A percentile compares a stretch with the other conserved stretches of the same genome.
Conservation (phyloP, 2,113 vertebrate species). For the Rhinoptilus africanus region DNA sequence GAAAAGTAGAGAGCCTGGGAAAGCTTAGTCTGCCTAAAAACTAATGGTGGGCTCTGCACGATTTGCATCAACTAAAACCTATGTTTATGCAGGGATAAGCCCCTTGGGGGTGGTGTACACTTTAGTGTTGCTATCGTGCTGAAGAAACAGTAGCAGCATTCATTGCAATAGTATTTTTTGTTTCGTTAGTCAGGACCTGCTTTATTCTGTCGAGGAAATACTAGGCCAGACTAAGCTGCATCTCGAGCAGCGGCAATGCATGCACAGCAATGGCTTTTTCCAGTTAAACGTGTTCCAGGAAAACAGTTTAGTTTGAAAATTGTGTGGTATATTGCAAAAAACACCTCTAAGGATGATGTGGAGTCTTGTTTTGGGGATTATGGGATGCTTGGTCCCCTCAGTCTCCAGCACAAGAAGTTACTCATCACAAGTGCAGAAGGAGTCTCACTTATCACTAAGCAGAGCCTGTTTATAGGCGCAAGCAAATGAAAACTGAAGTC, state of each 20-base stretch:
- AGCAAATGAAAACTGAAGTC: neutral
- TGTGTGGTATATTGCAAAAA: neutral
- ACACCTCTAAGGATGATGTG: neutral
- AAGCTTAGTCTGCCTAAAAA: neutral
- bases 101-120: neutral
- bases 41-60: neutral
- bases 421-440: neutral
- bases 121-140: neutral
- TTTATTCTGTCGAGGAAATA: neutral
- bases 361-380: neutral
- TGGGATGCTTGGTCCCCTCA: neutral
- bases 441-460: neutral
- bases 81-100: neutral
- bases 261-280: neutral
- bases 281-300: neutral
- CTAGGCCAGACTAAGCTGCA: neutral
- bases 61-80: neutral
- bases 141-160: neutral
- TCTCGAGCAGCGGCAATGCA: neutral
- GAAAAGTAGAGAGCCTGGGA: neutral
- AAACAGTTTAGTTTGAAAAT: neutral
- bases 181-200: neutral
- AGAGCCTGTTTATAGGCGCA: neutral
- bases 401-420: neutral
- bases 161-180: neutral